Evolutionary conservation across 1,140 invertebrate species (phyloP).

Genomic region (Drosophila pectinifera): DNA sequence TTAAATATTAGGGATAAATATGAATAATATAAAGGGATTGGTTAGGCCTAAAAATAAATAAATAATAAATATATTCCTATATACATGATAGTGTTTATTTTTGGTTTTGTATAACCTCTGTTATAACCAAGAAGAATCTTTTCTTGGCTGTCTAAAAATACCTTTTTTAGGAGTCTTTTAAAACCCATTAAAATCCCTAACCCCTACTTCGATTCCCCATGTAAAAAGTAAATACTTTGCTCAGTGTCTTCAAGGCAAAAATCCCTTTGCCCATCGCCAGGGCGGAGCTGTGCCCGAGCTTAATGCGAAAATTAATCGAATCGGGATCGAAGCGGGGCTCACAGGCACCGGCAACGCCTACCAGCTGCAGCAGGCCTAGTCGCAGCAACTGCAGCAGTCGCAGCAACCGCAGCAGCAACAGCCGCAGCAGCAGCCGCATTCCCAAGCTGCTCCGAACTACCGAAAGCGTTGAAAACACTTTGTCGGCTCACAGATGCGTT

Average conservation of each 20-base stretch:
- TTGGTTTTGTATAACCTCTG: no score
- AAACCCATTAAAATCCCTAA: no score
- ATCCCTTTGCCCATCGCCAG: constrained; percentile 29
- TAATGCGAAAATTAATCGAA: constrained; percentile 85
- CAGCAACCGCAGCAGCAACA: background rate
- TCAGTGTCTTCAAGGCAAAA: constrained; percentile 25
- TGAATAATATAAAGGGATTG: no score
- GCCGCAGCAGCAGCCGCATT: constrained; percentile 41
- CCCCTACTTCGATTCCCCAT: no score
- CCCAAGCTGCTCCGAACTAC: constrained; percentile 52
- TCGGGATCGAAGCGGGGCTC: constrained; percentile 65
- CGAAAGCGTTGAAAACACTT: constrained; percentile 83
- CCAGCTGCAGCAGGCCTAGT: constrained; percentile 48
- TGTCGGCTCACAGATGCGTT: constrained; percentile 83
- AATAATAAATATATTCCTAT: no score
- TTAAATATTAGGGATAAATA: background rate
- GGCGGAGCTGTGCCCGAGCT: constrained; percentile 75
- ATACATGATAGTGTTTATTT: no score
- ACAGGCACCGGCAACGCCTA: constrained; percentile 48
- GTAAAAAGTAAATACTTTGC: background rate
- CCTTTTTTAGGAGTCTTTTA: no score
- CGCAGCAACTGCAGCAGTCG: constrained; percentile 9
- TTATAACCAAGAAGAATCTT: no score
- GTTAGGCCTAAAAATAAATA: no score
- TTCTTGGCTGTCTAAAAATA: no score